Percentiles rank a stretch among this genome's conserved stretches.
These are phyloP conservation scores for Drosophila conformis DNA, from an alignment of 2,888 invertebrate species.

Conservation along the genomic window DNA sequence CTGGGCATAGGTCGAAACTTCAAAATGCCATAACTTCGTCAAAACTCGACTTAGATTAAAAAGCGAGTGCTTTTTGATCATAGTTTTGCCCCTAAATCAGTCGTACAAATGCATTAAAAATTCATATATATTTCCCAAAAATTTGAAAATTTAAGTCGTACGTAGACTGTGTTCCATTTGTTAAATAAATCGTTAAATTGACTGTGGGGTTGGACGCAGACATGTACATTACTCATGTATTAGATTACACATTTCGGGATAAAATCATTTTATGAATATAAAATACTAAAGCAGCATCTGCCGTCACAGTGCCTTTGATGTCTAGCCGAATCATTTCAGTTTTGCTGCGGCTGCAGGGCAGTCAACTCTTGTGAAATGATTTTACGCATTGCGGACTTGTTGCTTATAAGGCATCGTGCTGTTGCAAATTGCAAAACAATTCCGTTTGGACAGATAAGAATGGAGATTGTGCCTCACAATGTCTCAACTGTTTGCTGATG, in stretches of 20 bases:
- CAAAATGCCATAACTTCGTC: too few species aligned
- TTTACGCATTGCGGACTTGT: conserved; percentile 57
- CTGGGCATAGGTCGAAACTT: too few species aligned
- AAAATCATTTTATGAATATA: not conserved
- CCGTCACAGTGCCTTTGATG: not conserved
- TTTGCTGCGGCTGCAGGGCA: not conserved
- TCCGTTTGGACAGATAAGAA: conserved; percentile 9
- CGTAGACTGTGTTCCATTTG: not conserved
- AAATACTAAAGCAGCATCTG: not conserved
- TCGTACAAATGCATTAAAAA: not conserved
- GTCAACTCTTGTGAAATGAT: not conserved
- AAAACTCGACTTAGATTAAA: too few species aligned
- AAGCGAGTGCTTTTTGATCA: too few species aligned
- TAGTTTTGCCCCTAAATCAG: too few species aligned
- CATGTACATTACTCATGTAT: not conserved
- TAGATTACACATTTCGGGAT: not conserved
- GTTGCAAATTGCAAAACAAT: conserved; percentile 17
- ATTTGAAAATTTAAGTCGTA: not conserved
- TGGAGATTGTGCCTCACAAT: not conserved
- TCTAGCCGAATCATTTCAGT: not conserved
- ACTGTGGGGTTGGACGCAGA: not conserved
- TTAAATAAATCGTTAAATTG: not conserved
- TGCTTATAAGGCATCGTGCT: conserved; percentile 33
- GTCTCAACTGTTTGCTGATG: conserved; percentile 33
- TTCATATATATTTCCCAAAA: not conserved